These are phyloP conservation scores for Apogon talboti DNA, from an alignment of 2,797 vertebrate species.

Conservation along the genomic window DNA sequence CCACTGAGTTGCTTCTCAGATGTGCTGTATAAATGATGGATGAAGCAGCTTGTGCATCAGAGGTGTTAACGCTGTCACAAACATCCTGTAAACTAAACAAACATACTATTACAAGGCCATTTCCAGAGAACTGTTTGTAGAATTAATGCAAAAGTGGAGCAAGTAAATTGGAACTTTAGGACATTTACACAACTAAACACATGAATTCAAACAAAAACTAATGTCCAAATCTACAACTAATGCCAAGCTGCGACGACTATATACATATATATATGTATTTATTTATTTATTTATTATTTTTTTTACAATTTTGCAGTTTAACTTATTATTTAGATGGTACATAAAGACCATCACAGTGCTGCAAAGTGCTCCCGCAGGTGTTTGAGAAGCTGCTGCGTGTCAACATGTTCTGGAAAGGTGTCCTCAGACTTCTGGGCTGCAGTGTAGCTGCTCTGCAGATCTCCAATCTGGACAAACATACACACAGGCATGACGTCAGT, in stretches of 20 bases:
- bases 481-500: slow-evolving; percentile 12
- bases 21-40: neutral
- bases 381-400: slow-evolving; percentile 93
- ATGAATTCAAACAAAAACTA: slow-evolving; percentile 31
- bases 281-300: too few relatives aligned
- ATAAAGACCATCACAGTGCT: slow-evolving; percentile 80
- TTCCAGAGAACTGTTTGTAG: neutral
- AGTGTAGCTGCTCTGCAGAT: slow-evolving; percentile 94
- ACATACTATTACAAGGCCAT: neutral
- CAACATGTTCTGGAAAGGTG: slow-evolving; percentile 93
- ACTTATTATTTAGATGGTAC: neutral
- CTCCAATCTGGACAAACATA: slow-evolving; percentile 88
- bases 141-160: too few relatives aligned
- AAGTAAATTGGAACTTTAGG: slow-evolving; percentile 4
- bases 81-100: neutral
- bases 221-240: neutral
- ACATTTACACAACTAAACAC: slow-evolving; percentile 5
- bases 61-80: neutral
- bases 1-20: neutral
- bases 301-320: too few relatives aligned
- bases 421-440: slow-evolving; percentile 91
- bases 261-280: too few relatives aligned
- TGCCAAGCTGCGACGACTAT: too few relatives aligned
- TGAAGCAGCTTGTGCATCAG: slow-evolving; percentile 2
- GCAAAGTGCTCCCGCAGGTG: slow-evolving; percentile 93